phyloP scores from a whole-genome alignment of 2,888 invertebrate species.

The Amphipoea oculea region DNA sequence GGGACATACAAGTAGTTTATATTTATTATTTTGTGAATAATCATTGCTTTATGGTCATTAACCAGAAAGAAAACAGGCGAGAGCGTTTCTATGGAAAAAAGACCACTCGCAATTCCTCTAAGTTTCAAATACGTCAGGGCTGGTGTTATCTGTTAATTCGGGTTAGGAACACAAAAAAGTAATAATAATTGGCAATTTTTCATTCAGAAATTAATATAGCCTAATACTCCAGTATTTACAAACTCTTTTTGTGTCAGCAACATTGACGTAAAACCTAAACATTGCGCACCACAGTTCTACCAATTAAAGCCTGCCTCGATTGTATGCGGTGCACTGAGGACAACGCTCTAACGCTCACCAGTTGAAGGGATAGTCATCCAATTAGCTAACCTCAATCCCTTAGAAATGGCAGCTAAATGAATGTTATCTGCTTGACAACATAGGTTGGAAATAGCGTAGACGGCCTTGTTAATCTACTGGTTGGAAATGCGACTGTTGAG shows the following conservation, averaged over 20 bases:
- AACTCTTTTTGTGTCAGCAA: background rate
- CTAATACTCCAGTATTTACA: background rate
- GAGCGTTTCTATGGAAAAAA: too few relatives aligned
- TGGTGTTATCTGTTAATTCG: too few relatives aligned
- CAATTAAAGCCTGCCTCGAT: slow-evolving; percentile 27
- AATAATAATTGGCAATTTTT: background rate
- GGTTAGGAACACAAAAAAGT: background rate
- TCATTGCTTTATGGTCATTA: too few relatives aligned
- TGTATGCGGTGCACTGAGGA: background rate
- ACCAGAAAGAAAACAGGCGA: too few relatives aligned
- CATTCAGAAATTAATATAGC: background rate
- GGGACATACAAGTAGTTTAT: too few relatives aligned
- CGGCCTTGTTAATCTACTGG: background rate
- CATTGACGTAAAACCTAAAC: background rate
- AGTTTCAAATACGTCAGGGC: too few relatives aligned
- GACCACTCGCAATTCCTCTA: too few relatives aligned
- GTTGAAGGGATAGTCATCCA: slow-evolving; percentile 17
- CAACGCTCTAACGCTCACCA: background rate
- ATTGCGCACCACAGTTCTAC: background rate
- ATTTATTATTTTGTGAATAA: too few relatives aligned
- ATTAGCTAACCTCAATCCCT: slow-evolving; percentile 22
- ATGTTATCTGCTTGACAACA: background rate
- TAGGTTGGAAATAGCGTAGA: background rate
- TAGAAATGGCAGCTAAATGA: slow-evolving; percentile 11
- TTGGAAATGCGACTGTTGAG: too few relatives aligned